Conservation (phyloP, 2,888 invertebrate genomes). For the Drosophila neonasuta region DNA sequence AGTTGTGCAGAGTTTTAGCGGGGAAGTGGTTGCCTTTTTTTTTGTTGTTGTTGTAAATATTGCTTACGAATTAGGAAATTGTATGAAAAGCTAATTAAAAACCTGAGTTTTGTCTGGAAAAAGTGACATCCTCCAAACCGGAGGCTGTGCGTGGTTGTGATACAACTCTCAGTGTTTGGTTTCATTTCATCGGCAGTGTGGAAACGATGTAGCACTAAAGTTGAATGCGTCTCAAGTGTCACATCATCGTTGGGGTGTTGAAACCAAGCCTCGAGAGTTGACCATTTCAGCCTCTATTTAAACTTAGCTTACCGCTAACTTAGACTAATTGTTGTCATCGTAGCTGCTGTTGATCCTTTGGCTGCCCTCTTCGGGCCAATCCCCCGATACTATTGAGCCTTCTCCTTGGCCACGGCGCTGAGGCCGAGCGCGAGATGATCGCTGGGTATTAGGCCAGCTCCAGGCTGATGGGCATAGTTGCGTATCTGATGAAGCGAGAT, state of each 20-base stretch:
- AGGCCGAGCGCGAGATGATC: constrained; percentile 85
- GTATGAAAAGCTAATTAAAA: constrained; percentile 52
- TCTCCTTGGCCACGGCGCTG: constrained; percentile 80
- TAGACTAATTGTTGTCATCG: constrained; percentile 60
- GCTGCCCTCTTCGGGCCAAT: constrained; percentile 54
- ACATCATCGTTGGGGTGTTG: constrained; percentile 1
- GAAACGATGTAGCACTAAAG: constrained; percentile 29
- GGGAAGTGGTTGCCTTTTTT: neutral
- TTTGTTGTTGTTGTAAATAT: constrained; percentile 41
- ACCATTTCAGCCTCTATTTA: constrained; percentile 34
- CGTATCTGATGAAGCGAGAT: constrained; percentile 98
- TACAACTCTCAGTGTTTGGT: constrained; percentile 11
- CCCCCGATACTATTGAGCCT: constrained; percentile 80
- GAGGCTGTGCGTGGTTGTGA: constrained; percentile 2
- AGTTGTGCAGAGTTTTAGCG: constrained; percentile 54
- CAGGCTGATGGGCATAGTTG: constrained; percentile 96
- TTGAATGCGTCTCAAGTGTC: neutral
- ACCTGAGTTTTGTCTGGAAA: constrained; percentile 71
- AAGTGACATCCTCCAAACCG: constrained; percentile 15
- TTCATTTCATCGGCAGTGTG: neutral
- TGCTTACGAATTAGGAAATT: constrained; percentile 55
- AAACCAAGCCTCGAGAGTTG: constrained; percentile 24
- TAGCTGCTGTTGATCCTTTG: constrained; percentile 41
- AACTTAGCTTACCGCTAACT: constrained; percentile 31
- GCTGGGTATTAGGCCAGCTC: constrained; percentile 85